Evolutionary conservation across 2,113 vertebrate species (phyloP), one percentile per base, ranked within the genome.

Genomic region (Diadophis punctatus): DNA sequence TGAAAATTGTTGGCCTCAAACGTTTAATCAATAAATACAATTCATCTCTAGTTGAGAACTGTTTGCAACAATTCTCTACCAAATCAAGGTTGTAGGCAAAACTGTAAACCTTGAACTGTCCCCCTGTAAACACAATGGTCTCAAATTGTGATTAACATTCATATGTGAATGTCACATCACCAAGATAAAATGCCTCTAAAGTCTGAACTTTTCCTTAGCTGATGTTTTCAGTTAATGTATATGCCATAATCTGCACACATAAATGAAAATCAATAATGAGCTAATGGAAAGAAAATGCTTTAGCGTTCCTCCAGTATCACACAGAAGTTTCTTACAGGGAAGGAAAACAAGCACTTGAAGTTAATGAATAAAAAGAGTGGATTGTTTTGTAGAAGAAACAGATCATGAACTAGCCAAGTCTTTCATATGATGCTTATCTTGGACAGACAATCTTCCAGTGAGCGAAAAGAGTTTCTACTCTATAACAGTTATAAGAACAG

Each of bases 261-360:
- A 96, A 97, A 95, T 48, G 58, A 96, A 97, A 97, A 96, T 97
- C 97, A 93, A 94, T 97, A 96, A 87, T 80, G 95, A 92, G 93
- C 80, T 97, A 96, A 94, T 96, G 93, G 92, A 96, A 97, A 96
- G 60, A 92, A 96, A 96, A 96, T 92, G 92, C 87, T 93, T 94
- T 0, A 0, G 95, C 86, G 94, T 96, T 46, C 94, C 90, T 94
- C 93, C 68, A 87, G 43, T 89, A 94, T 90, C 91, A n/a, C 91
- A 87, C 11, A 94, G 46, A 94, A 58, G 39, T 46, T 90, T 95
- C 93, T 94, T 94, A 87, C 3, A 94, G 18, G 93, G 88, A n/a
- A 94, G 46, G 30, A 90, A 85, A 96, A 92, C 95, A 97, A 96
- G 92, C 34, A 94, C 93, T 96, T 95, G 93, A 96, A 96, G 93